Conservation (phyloP, 2,113 vertebrate species). For the Psittacara wagleri region DNA sequence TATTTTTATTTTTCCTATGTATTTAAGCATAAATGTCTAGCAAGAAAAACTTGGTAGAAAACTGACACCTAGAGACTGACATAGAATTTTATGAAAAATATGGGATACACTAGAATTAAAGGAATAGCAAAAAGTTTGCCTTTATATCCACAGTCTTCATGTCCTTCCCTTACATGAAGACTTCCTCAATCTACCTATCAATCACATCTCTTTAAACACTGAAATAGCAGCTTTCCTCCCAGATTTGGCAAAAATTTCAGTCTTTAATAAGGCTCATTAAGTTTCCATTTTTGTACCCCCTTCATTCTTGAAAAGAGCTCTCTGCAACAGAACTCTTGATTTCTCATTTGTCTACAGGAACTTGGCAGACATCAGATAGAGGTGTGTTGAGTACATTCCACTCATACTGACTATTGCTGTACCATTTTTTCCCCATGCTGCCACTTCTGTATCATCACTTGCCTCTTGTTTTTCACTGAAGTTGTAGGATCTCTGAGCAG, state of each 20-base stretch:
- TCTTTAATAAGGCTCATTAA: not conserved
- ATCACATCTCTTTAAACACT: not conserved
- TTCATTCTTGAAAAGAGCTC: not conserved
- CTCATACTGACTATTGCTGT: not conserved
- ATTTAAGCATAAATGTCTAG: not conserved
- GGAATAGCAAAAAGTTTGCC: not conserved
- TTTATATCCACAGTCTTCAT: not conserved
- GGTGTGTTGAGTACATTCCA: not conserved
- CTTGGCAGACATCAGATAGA: not conserved
- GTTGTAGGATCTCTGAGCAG: not conserved
- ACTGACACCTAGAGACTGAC: not conserved
- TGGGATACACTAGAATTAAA: fast-evolving
- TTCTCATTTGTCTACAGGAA: not conserved
- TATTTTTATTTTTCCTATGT: not conserved
- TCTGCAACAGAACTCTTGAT: not conserved
- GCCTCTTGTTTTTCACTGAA: not conserved
- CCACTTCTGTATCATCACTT: not conserved
- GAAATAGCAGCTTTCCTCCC: not conserved
- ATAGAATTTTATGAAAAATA: not conserved
- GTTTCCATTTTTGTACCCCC: not conserved
- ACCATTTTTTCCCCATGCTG: not conserved
- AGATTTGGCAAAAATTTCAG: not conserved
- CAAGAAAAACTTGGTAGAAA: not conserved
- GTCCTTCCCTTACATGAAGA: not conserved
- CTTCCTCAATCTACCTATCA: not conserved